phyloP scores from a whole-genome alignment of 2,888 invertebrate species.

The Falcaria lacertinaria region DNA sequence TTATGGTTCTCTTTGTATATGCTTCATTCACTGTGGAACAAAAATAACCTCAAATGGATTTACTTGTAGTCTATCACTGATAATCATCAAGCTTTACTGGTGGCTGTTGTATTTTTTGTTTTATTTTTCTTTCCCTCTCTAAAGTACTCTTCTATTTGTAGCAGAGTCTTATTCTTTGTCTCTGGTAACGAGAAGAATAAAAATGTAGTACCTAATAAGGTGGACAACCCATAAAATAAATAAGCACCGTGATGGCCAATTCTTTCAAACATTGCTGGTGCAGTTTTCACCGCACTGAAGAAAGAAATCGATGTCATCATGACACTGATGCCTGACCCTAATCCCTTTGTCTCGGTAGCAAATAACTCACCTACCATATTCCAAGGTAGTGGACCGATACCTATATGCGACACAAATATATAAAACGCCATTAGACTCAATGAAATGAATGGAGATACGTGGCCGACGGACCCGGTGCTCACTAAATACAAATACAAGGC shows the following conservation, averaged over 20 bases:
- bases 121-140: conserved; percentile 47
- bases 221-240: conserved; percentile 80
- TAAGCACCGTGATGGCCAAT: conserved; percentile 82
- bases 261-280: conserved; percentile 78
- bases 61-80: not conserved
- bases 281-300: conserved; percentile 84
- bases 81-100: not conserved
- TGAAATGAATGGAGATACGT: conserved; percentile 55
- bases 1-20: no score
- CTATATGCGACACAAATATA: conserved; percentile 79
- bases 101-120: conserved; percentile 19
- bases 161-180: conserved; percentile 83
- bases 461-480: conserved; percentile 33
- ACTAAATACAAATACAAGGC: conserved; percentile 69
- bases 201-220: conserved; percentile 80
- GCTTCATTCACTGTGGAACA: no score
- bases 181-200: conserved; percentile 82
- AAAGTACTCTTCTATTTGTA: conserved; percentile 83
- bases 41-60: not conserved
- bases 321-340: conserved; percentile 84
- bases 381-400: conserved; percentile 84
- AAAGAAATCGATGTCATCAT: conserved; percentile 83
- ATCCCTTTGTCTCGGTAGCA: conserved; percentile 81
- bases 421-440: conserved; percentile 78
- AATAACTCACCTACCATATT: conserved; percentile 88